A percentile compares a stretch with the other conserved stretches of the same genome.
Conservation (phyloP, 2,113 vertebrate species). For the Prochilodus magdalenae region DNA sequence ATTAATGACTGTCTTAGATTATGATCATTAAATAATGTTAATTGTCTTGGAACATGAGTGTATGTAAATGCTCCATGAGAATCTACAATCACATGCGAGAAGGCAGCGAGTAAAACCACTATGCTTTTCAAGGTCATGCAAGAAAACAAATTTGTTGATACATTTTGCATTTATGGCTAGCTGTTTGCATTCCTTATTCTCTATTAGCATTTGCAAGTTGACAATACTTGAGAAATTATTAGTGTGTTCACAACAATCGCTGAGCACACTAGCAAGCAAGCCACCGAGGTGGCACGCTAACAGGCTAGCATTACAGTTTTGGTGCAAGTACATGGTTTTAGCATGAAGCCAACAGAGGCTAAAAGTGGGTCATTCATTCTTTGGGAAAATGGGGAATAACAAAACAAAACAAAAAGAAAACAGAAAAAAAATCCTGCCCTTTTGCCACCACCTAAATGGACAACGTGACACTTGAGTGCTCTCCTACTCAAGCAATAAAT, state of each 20-base stretch:
- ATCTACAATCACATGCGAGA: constrained; percentile 76
- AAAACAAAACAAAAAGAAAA: constrained; percentile 64
- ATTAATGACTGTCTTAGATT: not conserved
- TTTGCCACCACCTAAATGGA: constrained; percentile 84
- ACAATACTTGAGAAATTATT: constrained; percentile 88
- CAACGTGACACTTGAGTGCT: constrained; percentile 80
- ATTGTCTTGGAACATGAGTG: constrained; percentile 59
- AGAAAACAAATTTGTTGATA: constrained; percentile 69
- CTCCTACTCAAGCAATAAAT: constrained; percentile 89
- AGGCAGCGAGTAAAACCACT: constrained; percentile 78
- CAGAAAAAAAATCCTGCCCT: constrained; percentile 75
- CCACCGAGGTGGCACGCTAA: constrained; percentile 84
- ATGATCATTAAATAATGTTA: constrained; percentile 22
- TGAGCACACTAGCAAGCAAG: constrained; percentile 90
- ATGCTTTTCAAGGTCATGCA: constrained; percentile 81
- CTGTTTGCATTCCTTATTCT: constrained; percentile 70
- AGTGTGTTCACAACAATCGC: constrained; percentile 81
- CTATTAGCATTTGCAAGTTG: constrained; percentile 97
- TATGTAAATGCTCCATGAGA: constrained; percentile 62
- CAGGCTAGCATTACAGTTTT: constrained; percentile 88
- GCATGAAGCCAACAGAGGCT: constrained; percentile 86
- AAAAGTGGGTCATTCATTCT: constrained; percentile 85
- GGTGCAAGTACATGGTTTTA: constrained; percentile 88
- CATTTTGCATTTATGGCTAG: constrained; percentile 73
- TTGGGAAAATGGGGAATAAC: constrained; percentile 78